Evolutionary conservation across 2,888 invertebrate species (phyloP).

Genomic region (Patella pellucida): DNA sequence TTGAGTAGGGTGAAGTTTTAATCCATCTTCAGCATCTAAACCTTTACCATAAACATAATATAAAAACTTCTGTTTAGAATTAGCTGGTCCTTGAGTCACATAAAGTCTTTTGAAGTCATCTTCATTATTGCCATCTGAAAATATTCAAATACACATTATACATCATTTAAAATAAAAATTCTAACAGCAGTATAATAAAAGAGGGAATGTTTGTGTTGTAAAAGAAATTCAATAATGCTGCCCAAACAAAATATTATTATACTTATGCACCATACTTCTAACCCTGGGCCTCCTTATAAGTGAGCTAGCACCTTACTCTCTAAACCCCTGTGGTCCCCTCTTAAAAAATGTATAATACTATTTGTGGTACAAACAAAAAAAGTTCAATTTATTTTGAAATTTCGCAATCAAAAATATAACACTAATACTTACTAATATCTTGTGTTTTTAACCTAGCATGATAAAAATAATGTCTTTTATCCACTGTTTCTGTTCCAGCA

Average conservation of each 20-base stretch:
- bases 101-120: slow-evolving; percentile 53
- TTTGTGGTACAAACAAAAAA: too few relatives aligned
- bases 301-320: too few relatives aligned
- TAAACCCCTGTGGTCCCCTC: too few relatives aligned
- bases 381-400: background rate
- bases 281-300: too few relatives aligned
- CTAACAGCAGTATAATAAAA: too few relatives aligned
- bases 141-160: too few relatives aligned
- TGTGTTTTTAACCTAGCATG: slow-evolving; percentile 61
- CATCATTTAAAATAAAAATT: too few relatives aligned
- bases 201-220: too few relatives aligned
- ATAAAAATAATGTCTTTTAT: slow-evolving; percentile 63
- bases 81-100: slow-evolving; percentile 61
- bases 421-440: slow-evolving; percentile 52
- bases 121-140: slow-evolving; percentile 37
- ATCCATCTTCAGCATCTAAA: slow-evolving; percentile 51
- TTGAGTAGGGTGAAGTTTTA: slow-evolving; percentile 41
- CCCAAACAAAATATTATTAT: too few relatives aligned
- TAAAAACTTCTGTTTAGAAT: slow-evolving; percentile 58
- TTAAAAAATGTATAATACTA: too few relatives aligned
- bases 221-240: too few relatives aligned
- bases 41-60: slow-evolving; percentile 66
- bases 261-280: too few relatives aligned
- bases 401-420: background rate
- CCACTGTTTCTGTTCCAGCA: slow-evolving; percentile 52